These are phyloP conservation scores for Pogona vitticeps DNA, from an alignment of 2,113 vertebrate genomes.

Conservation along the genomic window DNA sequence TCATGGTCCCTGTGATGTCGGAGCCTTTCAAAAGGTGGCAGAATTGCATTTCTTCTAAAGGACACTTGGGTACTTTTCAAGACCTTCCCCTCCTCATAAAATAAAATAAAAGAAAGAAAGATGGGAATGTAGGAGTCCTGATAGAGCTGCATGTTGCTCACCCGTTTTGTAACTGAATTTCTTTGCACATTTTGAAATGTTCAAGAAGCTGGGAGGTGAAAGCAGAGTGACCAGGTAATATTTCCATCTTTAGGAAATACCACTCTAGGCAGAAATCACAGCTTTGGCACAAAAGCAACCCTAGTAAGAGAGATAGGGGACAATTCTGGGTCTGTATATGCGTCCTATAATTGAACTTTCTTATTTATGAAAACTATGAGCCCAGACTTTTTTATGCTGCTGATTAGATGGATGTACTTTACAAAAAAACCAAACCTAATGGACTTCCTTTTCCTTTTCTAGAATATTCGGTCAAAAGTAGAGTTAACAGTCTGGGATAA, in stretches of 20 bases:
- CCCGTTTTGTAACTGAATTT: no score
- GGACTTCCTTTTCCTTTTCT: conserved; percentile 44
- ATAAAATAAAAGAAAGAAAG: no score
- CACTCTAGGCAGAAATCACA: neutral
- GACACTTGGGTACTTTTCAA: no score
- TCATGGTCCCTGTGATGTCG: no score
- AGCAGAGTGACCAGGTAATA: neutral
- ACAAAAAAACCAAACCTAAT: neutral
- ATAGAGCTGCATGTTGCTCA: no score
- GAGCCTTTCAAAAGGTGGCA: no score
- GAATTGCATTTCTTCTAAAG: no score
- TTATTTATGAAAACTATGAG: neutral
- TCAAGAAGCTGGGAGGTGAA: no score
- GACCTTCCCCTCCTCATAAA: no score
- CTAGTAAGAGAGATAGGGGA: neutral
- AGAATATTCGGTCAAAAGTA: conserved; percentile 98
- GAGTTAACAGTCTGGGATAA: conserved; percentile 94
- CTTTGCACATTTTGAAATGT: no score
- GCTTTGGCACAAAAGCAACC: neutral
- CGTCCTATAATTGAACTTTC: neutral
- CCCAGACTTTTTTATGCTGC: neutral
- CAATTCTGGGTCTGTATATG: neutral
- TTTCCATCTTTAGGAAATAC: neutral
- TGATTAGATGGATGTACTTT: neutral
- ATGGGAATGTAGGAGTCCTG: no score